A percentile compares a stretch with the other conserved stretches of the same genome.
phyloP scores from a whole-genome alignment of 2,113 vertebrate genomes.

The Sterna hirundo region DNA sequence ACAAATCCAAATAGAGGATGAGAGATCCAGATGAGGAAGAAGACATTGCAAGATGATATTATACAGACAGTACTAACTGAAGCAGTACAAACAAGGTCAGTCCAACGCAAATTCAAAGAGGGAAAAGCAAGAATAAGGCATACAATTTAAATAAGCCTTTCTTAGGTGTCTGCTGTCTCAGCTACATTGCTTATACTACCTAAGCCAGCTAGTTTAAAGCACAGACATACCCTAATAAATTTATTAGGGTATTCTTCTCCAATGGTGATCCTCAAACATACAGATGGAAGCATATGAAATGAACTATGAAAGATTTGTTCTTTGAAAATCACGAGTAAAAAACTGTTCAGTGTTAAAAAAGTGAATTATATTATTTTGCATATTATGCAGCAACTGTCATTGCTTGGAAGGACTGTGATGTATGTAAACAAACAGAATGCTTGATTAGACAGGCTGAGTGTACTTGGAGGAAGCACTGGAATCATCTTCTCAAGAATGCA shows the following conservation, averaged over 20 bases:
- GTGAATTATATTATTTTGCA: background rate
- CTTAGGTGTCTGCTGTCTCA: background rate
- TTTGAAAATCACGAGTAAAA: background rate
- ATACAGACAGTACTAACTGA: background rate
- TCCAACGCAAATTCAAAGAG: background rate
- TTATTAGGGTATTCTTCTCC: background rate
- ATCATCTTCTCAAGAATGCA: background rate
- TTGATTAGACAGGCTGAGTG: background rate
- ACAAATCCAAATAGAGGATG: background rate
- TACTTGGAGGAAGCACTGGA: background rate
- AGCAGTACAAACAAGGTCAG: background rate
- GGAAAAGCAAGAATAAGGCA: background rate
- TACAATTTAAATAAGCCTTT: background rate
- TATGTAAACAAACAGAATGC: background rate
- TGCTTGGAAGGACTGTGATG: background rate
- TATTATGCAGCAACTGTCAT: background rate
- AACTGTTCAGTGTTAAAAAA: background rate
- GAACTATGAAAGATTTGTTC: background rate
- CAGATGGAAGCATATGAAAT: background rate
- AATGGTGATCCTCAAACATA: background rate
- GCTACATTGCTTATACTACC: background rate
- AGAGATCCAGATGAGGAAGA: background rate
- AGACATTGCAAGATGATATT: background rate
- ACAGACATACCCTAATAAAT: background rate
- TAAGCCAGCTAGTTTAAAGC: background rate